Conservation (phyloP, 2,888 invertebrate species). For the Phortica magna region DNA sequence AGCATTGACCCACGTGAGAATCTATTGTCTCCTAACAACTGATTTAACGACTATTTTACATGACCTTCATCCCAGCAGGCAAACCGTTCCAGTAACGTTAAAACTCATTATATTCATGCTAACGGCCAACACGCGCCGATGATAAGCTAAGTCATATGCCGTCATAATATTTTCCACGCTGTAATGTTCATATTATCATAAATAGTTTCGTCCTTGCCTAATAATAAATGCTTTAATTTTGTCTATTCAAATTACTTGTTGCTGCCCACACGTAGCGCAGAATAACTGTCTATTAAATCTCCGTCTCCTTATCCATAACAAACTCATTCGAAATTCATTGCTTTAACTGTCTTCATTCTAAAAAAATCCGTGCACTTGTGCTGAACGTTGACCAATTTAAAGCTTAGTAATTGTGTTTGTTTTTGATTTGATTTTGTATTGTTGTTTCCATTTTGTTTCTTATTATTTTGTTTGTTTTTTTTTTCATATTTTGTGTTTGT, state of each 20-base stretch:
- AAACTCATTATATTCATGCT: constrained; percentile 44
- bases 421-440: constrained; percentile 24
- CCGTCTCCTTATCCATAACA: not conserved
- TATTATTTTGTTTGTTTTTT: constrained; percentile 33
- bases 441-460: constrained; percentile 27
- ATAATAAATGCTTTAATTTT: constrained; percentile 47
- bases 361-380: not conserved
- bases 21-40: too few relatives aligned
- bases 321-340: not conserved
- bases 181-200: not conserved
- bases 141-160: not conserved
- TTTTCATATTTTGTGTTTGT: constrained; percentile 35
- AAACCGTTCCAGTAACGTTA: not conserved
- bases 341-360: not conserved
- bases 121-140: constrained; percentile 30
- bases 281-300: not conserved
- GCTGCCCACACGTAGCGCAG: not conserved
- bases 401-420: not conserved
- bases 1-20: too few relatives aligned
- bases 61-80: too few relatives aligned
- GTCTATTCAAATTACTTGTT: constrained; percentile 54
- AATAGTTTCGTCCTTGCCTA: not conserved
- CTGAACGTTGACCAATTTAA: not conserved
- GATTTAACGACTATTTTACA: too few relatives aligned
- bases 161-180: not conserved